Base-by-base conservation (phyloP, 2,797 vertebrate genomes). In the Malurus splendens region DNA sequence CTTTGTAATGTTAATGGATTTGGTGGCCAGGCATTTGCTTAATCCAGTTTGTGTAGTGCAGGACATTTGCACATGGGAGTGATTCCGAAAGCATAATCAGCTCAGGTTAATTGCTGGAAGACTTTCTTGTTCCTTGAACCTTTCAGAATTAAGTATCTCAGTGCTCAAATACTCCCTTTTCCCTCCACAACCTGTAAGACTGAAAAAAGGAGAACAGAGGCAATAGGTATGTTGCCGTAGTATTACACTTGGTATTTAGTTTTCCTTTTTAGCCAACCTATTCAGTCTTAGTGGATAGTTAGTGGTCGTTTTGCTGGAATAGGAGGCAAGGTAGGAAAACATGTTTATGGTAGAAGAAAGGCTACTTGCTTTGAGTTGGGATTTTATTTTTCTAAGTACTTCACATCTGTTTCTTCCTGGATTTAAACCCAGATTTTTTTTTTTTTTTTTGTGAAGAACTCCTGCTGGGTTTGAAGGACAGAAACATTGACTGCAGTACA, bases 41-140 rank as follows among this genome's bases (percentile, higher is more conserved):
- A 19, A 33, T 25, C 22, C 64, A 47, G 15, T 66, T 55, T 70
- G 28, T 36, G 41, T 36, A 42, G 32, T 5, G n/a, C 15, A 28
- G 54, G 52, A 24, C 33, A 14, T 20, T 48, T 48, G 39, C 44
- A 27, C 38, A 6, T 24, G 42, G n/a, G 16, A 59, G 33, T 27
- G 32, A 79, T 76, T 45, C 61, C 3, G 1, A 51, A 70, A 48
- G 38, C 14, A 5, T 44, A 15, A 75, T 27, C 20, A 42, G 44
- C 16, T 80, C 0, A 0, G 7, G 6, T 36, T 83, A 30, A 33
- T 55, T 77, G 70, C 36, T 19, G 9, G 42, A 47, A 68, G 32
- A 14, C 16, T 48, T 75, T 6, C 10, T 67, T 54, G 7, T 56
- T 75, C 28, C 55, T 74, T 68, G 24, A 55, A 12, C 42, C 33